Evolutionary conservation across 2,113 vertebrate species (phyloP), one percentile per base, ranked within the genome.

Genomic region (Gobio gobio): DNA sequence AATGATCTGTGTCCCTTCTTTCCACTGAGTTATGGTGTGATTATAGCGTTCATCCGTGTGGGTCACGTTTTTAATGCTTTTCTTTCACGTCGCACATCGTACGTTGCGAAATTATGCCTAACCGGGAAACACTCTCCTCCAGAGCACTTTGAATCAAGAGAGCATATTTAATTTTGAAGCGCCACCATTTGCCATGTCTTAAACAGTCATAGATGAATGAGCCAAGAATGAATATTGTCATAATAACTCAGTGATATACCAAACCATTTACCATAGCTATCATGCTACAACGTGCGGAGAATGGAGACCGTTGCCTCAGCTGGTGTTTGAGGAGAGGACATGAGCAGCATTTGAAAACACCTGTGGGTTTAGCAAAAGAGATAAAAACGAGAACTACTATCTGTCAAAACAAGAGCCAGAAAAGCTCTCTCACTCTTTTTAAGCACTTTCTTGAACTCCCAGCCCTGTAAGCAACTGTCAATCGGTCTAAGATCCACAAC

Each of bases 271-370:
- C 22, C 47, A 56, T 54, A 7, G 29, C 29, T 33, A 20, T 66
- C 47, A 24, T 64, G 56, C 22, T 63, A 61, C 24, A 49, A 24
- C 0, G 3, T 18, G 22, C 14, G 40, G 20, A 84, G 83, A 75
- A 58, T 64, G 61, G 24, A 66, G 56, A 6, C 56, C 26, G 2
- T 45, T 24, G 26, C 24, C 70, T 66, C n/a, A 22, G 59, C 61
- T 84, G 49, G 59, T 54, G 63, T 56, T 68, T 36, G 58, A 58
- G 18, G 24, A 72, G 33, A 84, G 24, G 45, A 83, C 76, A 74
- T 47, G 24, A 51, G 29, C 74, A 87, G 86, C 33, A 79, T 87
- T 29, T 85, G 61, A 29, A 75, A 84, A 81, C 76, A 74, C 59
- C 82, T 87, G 54, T 64, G 61, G 80, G 26, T 47, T 54, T 59